phyloP scores from a whole-genome alignment of 2,113 vertebrate species.

The Ophiodon elongatus region DNA sequence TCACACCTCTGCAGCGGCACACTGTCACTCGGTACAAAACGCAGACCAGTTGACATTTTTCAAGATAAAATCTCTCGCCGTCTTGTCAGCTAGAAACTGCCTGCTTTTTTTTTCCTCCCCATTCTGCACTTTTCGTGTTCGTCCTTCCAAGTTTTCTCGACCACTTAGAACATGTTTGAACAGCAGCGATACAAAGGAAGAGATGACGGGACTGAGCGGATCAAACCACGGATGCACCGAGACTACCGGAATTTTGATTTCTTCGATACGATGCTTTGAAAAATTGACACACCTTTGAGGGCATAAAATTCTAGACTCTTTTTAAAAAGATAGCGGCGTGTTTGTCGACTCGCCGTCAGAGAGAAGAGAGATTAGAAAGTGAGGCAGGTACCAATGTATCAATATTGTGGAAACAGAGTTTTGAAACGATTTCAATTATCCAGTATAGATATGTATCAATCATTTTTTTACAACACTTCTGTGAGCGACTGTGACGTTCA shows the following conservation, averaged over 20 bases:
- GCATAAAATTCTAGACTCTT: background rate
- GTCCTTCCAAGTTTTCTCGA: background rate
- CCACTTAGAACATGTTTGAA: background rate
- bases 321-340: too few relatives aligned
- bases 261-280: too few relatives aligned
- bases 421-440: background rate
- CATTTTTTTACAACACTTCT: background rate
- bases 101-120: background rate
- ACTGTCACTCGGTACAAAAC: background rate
- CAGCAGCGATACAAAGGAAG: background rate
- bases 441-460: background rate
- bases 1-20: background rate
- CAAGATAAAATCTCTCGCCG: background rate
- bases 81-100: background rate
- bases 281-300: background rate
- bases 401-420: background rate
- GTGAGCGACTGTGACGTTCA: slow-evolving; percentile 6
- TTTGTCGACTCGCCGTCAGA: background rate
- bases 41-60: slow-evolving; percentile 16
- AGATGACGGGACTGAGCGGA: background rate
- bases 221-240: slow-evolving; percentile 6
- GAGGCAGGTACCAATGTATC: background rate
- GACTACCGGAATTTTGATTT: background rate
- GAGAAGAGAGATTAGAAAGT: background rate
- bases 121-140: background rate